Evolutionary conservation across 2,888 invertebrate genomes (phyloP), one percentile per base, ranked within the genome.

Genomic region (Phengaris arion): DNA sequence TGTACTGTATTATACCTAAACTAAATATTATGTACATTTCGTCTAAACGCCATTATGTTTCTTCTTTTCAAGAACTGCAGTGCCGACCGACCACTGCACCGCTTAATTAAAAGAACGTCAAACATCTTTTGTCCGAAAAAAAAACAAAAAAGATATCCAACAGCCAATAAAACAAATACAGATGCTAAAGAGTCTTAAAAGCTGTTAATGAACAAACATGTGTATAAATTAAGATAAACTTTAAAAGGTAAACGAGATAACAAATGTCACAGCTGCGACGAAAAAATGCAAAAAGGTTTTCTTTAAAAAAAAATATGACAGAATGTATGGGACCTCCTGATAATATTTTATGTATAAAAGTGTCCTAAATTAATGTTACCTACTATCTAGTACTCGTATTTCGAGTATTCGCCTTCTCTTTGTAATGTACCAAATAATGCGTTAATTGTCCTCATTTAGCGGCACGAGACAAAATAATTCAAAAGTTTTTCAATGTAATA

Each of bases 401-500:
- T 64, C 64, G 35, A 64, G 64, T 64, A 35, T 64, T 74, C 51
- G n/a, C 51, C 22, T 59, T 35, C 35, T 35, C 35, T 35, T 64
- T 48, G 13, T 76, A 74, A 76, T 74, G n/a, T 9, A 52, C 64
- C 57, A 76, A 80, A 82, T 81, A 80, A 80, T 78, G 75, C 78
- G 78, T 79, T 84, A 83, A 85, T 86, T 85, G 81, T 78, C 75
- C 79, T 80, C 81, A 83, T 85, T 84, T 83, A 85, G 81, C 83
- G 84, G 86, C 88, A 88, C 86, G 87, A 85, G 85, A 83, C 84
- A 80, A 82, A 81, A 70, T 80, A 81, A 80, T 83, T 83, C 85
- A 85, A 87, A 83, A 82, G 82, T 78, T 70, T 35, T 35, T 35
- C 77, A 79, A 85, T 82, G 86, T 86, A 81, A 84, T 35, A 86